Evolutionary conservation across 2,888 invertebrate species (phyloP).

Genomic region (Pseudanteris insignis): DNA sequence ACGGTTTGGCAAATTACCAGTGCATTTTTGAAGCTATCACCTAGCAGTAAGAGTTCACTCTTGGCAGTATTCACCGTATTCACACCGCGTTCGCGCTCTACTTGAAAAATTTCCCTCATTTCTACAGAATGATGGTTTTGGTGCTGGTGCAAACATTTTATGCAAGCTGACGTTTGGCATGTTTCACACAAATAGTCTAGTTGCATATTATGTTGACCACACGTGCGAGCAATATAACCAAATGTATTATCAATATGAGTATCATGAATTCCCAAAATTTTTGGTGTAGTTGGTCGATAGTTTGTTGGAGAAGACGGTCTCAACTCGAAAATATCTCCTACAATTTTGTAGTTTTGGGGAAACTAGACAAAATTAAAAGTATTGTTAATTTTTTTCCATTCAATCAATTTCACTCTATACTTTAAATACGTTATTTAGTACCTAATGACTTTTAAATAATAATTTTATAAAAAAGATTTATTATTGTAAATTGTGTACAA

Average conservation of each 20-base stretch:
- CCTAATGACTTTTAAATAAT: too few relatives aligned
- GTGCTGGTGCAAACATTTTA: conserved; percentile 33
- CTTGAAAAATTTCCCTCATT: conserved; percentile 33
- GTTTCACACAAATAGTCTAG: conserved; percentile 30
- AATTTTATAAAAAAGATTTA: too few relatives aligned
- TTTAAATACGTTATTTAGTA: too few relatives aligned
- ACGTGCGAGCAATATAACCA: conserved; percentile 29
- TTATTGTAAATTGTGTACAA: too few relatives aligned
- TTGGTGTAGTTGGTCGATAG: conserved; percentile 14
- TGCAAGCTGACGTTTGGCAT: conserved; percentile 24
- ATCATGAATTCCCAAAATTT: conserved; percentile 13
- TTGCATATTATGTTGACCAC: conserved; percentile 30
- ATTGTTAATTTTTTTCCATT: conserved; percentile 3
- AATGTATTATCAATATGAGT: conserved; percentile 26
- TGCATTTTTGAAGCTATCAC: conserved; percentile 37
- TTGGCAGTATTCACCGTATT: conserved; percentile 41
- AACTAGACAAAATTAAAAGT: conserved; percentile 17
- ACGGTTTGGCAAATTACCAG: conserved; percentile 40
- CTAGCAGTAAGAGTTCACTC: conserved; percentile 34
- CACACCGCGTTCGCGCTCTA: conserved; percentile 37
- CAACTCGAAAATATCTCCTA: conserved; percentile 27
- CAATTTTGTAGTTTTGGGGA: conserved; percentile 27
- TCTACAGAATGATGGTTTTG: conserved; percentile 30
- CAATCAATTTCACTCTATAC: too few relatives aligned
- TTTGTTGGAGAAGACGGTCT: conserved; percentile 23